A percentile compares a stretch with the other conserved stretches of the same genome.
Evolutionary conservation across 2,797 vertebrate species (phyloP).

Genomic region (Carcharodon carcharias): DNA sequence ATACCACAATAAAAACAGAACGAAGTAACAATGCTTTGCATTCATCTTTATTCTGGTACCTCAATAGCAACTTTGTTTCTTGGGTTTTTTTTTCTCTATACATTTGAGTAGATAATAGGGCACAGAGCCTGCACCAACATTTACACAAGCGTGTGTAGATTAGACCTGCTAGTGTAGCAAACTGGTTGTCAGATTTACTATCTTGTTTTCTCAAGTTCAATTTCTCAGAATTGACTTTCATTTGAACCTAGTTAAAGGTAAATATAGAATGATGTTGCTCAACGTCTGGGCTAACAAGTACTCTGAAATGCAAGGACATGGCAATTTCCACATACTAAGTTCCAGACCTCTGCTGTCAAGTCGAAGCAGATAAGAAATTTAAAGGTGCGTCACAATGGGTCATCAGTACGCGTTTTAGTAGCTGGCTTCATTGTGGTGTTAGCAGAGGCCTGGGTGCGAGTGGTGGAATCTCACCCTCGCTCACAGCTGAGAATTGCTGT

Average conservation of each 20-base stretch:
- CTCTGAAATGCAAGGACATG: background rate
- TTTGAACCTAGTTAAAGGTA: background rate
- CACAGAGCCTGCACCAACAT: background rate
- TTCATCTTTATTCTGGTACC: background rate
- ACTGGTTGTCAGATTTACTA: background rate
- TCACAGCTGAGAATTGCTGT: background rate
- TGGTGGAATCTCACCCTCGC: background rate
- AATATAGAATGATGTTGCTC: background rate
- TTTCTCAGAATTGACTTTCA: conserved; percentile 4
- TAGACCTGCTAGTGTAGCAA: background rate
- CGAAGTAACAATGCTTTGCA: no score
- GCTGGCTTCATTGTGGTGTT: background rate
- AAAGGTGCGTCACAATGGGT: background rate
- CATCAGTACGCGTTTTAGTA: background rate
- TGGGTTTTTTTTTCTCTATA: background rate
- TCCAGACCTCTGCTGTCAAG: no score
- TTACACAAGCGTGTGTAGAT: background rate
- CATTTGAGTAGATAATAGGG: conserved; percentile 11
- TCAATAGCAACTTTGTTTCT: background rate
- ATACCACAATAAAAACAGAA: background rate
- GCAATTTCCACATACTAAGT: background rate
- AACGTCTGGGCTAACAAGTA: background rate
- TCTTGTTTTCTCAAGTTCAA: background rate
- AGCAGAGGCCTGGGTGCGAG: background rate
- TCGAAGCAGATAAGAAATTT: background rate